phyloP scores from a whole-genome alignment of 2,113 vertebrate genomes.

The Cyphomyrus plagiostoma region DNA sequence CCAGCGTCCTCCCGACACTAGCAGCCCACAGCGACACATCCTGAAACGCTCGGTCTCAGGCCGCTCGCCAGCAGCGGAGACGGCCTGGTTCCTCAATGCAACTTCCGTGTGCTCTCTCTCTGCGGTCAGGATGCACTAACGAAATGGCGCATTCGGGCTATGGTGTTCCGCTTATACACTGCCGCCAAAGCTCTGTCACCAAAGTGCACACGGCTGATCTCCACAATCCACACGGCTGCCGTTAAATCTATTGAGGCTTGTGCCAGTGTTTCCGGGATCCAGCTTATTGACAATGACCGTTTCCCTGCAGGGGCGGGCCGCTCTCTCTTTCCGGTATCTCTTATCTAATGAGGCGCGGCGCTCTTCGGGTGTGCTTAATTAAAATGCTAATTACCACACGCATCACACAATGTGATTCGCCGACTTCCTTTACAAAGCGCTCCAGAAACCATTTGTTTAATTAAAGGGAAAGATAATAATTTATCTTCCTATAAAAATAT shows the following conservation, averaged over 20 bases:
- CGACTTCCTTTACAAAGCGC: not conserved
- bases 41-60: not conserved
- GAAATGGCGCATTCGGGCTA: too few species aligned
- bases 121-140: not conserved
- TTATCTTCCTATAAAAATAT: conserved; percentile 12
- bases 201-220: not conserved
- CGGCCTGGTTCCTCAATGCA: not conserved
- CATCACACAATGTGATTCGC: conserved; percentile 6
- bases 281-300: not conserved
- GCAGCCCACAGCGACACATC: not conserved
- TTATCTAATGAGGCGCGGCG: conserved; percentile 3
- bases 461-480: conserved; percentile 19
- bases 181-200: not conserved
- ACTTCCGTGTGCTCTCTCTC: not conserved
- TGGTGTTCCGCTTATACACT: not conserved
- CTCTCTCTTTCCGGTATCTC: not conserved
- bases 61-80: not conserved
- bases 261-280: not conserved
- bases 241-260: not conserved
- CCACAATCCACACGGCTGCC: not conserved
- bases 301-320: not conserved
- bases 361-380: conserved; percentile 10
- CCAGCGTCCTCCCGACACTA: not conserved
- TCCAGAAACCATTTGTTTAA: conserved; percentile 8
- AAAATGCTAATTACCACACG: conserved; percentile 18